phyloP scores from a whole-genome alignment of 2,113 vertebrate species.

The Heliornis fulica region DNA sequence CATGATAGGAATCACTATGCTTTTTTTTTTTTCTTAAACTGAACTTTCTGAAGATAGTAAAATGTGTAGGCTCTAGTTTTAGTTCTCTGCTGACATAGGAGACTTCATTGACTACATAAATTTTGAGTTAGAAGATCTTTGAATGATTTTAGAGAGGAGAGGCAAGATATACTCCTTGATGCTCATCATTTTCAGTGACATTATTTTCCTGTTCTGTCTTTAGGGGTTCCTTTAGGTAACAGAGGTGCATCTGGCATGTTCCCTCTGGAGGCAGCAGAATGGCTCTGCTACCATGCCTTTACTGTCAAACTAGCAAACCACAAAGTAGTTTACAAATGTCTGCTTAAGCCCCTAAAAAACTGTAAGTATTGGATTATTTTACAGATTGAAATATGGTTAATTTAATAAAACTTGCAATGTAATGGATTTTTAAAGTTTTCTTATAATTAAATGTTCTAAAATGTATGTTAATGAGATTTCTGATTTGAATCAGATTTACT shows the following conservation, averaged over 20 bases:
- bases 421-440: not conserved
- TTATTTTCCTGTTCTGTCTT: not conserved
- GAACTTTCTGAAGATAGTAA: not conserved
- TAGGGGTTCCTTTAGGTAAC: slow-evolving; percentile 41
- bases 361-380: slow-evolving; percentile 56
- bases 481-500: not conserved
- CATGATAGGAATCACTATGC: not conserved
- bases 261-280: slow-evolving; percentile 64
- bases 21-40: not conserved
- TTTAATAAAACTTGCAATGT: not conserved
- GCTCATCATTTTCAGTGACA: not conserved
- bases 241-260: slow-evolving; percentile 10
- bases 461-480: not conserved
- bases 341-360: slow-evolving; percentile 62
- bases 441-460: not conserved
- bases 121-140: not conserved
- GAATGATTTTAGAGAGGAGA: not conserved
- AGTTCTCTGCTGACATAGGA: not conserved
- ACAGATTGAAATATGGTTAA: not conserved
- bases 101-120: not conserved
- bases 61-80: not conserved
- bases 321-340: slow-evolving; percentile 60
- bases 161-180: not conserved
- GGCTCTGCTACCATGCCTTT: slow-evolving; percentile 77
- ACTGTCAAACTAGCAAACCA: slow-evolving; percentile 67